Base-by-base conservation (phyloP, 2,113 vertebrate genomes). In the Dipodomys ordii region DNA sequence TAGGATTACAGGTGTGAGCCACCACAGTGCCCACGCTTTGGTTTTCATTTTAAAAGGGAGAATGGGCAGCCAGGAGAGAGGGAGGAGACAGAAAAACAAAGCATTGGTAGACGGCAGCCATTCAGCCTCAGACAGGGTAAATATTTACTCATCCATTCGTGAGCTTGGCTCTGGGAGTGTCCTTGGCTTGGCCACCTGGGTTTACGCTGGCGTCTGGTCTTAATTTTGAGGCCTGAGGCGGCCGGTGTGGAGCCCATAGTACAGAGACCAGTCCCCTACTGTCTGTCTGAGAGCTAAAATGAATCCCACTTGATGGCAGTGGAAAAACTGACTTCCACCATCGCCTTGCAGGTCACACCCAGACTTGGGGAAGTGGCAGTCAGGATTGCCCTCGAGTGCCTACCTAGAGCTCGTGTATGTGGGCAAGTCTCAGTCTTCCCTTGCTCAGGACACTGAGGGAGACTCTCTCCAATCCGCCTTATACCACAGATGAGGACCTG, bases 131-230 rank as follows among this genome's bases (percentile, higher is more conserved):
- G 97, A 97, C 96, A 95, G 96, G 90, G 71, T 91, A 95, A 97
- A 97, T 96, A 97, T 97, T 97, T 96, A 93, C 87, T 94, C 93
- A 87, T n/a, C 92, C 96, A 65, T 96, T 95, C 93, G 88, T 53
- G 71, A 95, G 90, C 93, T 95, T 94, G 96, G 91, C 94, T 82
- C 82, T 69, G 88, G 74, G 62, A 88, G 39, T 23, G 22, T 78
- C 96, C 90, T 89, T 20, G 4, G 60, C 65, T 83, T 25, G 87
- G 94, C 92, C 91, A 93, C 95, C 95, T 92, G 94, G 90, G 94
- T 94, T 85, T 92, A 78, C 4, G 46, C 94, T 84, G 91, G 67
- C 44, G 88, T 95, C 97, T 97, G 91, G 96, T 93, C 93, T 91
- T 60, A 73, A 89, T 85, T 20, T 53, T 23, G 93, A 93, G 91